Percentiles rank a stretch among this genome's conserved stretches.
Evolutionary conservation across 2,888 invertebrate species (phyloP).

Genomic region (Megaustenia siamemsis): DNA sequence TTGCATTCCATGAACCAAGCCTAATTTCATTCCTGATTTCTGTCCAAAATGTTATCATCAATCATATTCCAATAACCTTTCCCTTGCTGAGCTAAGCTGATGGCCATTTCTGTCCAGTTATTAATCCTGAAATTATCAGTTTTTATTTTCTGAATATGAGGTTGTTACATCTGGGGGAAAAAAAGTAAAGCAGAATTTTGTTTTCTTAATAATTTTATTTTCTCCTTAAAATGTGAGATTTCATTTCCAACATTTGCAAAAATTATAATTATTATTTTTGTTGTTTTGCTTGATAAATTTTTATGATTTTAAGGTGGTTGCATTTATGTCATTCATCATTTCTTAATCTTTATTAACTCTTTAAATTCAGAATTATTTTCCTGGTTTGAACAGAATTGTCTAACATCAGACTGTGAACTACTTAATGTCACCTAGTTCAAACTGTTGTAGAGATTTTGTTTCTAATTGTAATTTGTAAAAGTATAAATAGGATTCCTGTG

Average conservation of each 20-base stretch:
- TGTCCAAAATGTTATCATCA: no score
- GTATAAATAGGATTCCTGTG: no score
- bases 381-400: neutral
- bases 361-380: neutral
- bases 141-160: neutral
- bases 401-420: no score
- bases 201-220: no score
- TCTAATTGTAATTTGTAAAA: no score
- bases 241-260: neutral
- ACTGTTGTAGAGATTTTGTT: no score
- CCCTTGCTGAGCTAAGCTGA: neutral
- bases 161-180: neutral
- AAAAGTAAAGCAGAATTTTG: no score
- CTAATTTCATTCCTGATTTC: no score
- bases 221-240: neutral
- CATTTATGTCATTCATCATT: neutral
- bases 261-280: neutral
- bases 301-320: neutral
- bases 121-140: neutral
- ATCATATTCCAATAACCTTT: no score
- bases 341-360: neutral
- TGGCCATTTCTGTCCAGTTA: neutral
- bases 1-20: no score
- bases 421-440: no score
- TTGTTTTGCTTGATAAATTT: neutral